Evolutionary conservation across 2,113 vertebrate genomes (phyloP).

Genomic region (Galemys pyrenaicus): DNA sequence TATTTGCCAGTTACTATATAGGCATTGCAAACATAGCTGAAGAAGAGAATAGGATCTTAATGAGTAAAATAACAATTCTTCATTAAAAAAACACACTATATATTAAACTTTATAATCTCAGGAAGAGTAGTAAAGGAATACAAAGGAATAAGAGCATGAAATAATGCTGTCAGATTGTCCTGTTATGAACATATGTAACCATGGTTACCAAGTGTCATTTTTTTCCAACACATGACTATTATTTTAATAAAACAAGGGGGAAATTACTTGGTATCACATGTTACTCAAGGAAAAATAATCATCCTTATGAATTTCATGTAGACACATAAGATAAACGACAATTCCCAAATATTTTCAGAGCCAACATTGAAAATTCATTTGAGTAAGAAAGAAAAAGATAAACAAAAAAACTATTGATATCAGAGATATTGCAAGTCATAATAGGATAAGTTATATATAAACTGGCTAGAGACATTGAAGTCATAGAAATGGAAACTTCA

Average conservation of each 20-base stretch:
- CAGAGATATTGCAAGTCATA: neutral
- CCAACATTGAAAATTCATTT: neutral
- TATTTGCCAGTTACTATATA: neutral
- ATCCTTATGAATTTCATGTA: no score
- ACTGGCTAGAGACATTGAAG: neutral
- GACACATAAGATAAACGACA: neutral
- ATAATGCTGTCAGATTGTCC: neutral
- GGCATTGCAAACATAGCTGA: neutral
- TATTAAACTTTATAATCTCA: neutral
- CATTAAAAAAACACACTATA: neutral
- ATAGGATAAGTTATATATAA: neutral
- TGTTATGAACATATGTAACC: no score
- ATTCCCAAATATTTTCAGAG: neutral
- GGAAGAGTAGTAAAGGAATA: neutral
- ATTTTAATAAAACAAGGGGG: neutral
- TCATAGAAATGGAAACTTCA: neutral
- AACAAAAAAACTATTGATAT: neutral
- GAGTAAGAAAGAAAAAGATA: neutral
- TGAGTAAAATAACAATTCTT: neutral
- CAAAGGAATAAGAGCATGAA: neutral
- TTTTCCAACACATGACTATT: neutral
- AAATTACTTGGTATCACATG: neutral
- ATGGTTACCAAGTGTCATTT: no score
- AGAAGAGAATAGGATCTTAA: neutral
- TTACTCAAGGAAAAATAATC: no score